phyloP scores from a whole-genome alignment of 2,113 vertebrate genomes.

The Sebastes schlegelii region DNA sequence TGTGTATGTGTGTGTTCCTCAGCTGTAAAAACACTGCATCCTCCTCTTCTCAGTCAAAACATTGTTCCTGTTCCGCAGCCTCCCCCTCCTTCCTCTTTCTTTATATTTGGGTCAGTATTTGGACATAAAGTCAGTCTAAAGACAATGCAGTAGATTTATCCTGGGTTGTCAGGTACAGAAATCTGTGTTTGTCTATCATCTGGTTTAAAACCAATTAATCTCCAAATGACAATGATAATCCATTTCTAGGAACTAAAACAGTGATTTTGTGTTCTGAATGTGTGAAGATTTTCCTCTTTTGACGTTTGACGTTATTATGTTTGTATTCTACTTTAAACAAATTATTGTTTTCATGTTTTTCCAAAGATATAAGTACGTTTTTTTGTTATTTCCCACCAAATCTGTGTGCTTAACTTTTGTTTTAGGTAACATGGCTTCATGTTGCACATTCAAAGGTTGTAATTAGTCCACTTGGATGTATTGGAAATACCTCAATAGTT shows the following conservation, averaged over 20 bases:
- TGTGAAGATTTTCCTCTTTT: conserved; percentile 6
- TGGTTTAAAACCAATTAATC: background rate
- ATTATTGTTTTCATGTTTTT: background rate
- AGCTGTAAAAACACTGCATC: conserved; percentile 68
- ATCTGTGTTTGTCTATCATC: background rate
- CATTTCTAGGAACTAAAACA: background rate
- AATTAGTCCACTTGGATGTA: background rate
- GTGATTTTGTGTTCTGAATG: background rate
- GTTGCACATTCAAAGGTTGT: background rate
- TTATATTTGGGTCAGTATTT: conserved; percentile 10
- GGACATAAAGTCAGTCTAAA: background rate
- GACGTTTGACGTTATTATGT: background rate
- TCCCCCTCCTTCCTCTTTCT: conserved; percentile 16
- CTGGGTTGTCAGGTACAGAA: background rate
- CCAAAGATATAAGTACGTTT: too few relatives aligned
- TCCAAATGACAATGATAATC: background rate
- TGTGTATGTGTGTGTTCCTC: conserved; percentile 33
- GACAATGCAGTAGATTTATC: background rate
- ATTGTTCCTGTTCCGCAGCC: conserved; percentile 8
- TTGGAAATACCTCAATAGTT: background rate
- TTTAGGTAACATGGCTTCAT: background rate
- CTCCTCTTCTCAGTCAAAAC: conserved; percentile 29
- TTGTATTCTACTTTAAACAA: background rate
- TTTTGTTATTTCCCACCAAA: background rate
- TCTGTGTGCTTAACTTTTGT: background rate